These are phyloP conservation scores for Eupsittula cactorum DNA, from an alignment of 2,113 vertebrate genomes.

Conservation along the genomic window DNA sequence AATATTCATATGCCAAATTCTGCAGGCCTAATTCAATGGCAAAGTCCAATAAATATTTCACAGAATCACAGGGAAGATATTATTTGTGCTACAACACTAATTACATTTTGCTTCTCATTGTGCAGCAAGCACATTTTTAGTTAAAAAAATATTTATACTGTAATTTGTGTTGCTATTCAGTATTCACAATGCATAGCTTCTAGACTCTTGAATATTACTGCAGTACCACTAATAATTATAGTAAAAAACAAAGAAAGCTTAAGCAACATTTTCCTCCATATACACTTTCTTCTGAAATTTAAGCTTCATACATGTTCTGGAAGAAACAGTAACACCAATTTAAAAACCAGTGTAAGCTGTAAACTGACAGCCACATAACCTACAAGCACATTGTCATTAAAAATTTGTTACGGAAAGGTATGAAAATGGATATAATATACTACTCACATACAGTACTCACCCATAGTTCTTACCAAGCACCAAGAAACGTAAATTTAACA, in stretches of 20 bases:
- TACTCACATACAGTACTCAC: not conserved
- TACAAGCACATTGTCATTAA: not conserved
- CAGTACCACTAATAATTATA: not conserved
- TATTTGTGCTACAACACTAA: not conserved
- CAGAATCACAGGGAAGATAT: not conserved
- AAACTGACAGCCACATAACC: accelerated
- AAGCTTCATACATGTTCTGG: not conserved
- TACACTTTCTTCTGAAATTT: not conserved
- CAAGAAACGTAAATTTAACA: not conserved
- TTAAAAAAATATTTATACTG: not conserved
- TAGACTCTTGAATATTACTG: not conserved
- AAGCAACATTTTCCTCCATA: not conserved
- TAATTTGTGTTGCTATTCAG: not conserved
- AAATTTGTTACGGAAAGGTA: not conserved
- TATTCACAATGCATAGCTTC: not conserved
- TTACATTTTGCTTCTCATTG: not conserved
- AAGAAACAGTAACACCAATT: not conserved
- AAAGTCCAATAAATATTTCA: not conserved
- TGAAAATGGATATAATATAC: not conserved
- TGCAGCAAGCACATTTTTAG: not conserved
- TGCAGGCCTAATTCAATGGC: not conserved
- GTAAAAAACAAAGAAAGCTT: not conserved
- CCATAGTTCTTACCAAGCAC: not conserved
- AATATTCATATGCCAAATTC: not conserved
- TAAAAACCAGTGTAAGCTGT: not conserved